Evolutionary conservation across 1,140 invertebrate genomes (phyloP).

Genomic region (Drosophila sp.): DNA sequence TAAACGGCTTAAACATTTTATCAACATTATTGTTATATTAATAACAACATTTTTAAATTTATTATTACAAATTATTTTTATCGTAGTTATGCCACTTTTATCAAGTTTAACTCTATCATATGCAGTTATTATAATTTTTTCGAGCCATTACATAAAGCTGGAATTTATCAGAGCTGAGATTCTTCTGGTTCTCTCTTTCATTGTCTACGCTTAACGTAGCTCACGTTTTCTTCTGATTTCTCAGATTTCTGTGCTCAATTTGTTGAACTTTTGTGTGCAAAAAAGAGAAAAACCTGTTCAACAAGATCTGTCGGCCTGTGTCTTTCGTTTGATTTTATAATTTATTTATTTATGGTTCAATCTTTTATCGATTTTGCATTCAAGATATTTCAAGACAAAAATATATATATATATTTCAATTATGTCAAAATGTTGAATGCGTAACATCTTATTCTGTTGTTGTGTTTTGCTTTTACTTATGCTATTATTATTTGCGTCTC

Average conservation of each 20-base stretch:
- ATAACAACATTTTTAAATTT: no score
- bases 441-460: conserved; percentile 27
- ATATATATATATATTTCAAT: conserved; percentile 51
- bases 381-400: conserved; percentile 2
- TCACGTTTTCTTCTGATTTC: conserved; percentile 47
- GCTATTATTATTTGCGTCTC: not conserved
- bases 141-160: conserved; percentile 18
- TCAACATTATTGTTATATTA: no score
- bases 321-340: conserved; percentile 31
- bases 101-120: no score
- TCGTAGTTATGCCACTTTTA: no score
- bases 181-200: conserved; percentile 5
- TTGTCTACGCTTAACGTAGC: conserved; percentile 27
- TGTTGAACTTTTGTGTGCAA: conserved; percentile 69
- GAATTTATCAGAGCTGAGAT: conserved; percentile 29
- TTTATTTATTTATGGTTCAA: conserved; percentile 52
- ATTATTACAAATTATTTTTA: no score
- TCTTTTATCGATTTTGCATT: conserved; percentile 43
- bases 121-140: not conserved
- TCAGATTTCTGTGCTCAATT: conserved; percentile 57
- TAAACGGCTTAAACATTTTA: no score
- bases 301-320: conserved; percentile 50
- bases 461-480: conserved; percentile 14
- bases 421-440: conserved; percentile 45
- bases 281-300: conserved; percentile 65